These are phyloP conservation scores for Panopea generosa DNA, from an alignment of 2,888 invertebrate genomes.

Conservation along the genomic window DNA sequence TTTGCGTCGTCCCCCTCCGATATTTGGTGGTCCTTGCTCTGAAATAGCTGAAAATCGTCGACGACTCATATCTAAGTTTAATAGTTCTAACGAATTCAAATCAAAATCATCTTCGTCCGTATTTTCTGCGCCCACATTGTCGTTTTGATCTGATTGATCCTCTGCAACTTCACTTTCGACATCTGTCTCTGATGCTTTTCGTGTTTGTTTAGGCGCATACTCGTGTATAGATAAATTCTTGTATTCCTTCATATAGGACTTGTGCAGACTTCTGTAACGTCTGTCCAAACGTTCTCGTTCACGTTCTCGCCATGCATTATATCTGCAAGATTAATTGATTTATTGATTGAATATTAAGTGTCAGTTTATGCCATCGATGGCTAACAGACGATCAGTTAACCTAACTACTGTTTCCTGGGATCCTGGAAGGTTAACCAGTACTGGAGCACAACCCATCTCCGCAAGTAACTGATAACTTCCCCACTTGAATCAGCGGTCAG, in stretches of 20 bases:
- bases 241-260: slow-evolving; percentile 37
- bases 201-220: background rate
- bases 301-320: slow-evolving; percentile 32
- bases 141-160: too few species aligned
- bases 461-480: too few species aligned
- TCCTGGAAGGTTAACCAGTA: too few species aligned
- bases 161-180: too few species aligned
- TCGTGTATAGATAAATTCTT: slow-evolving; percentile 24
- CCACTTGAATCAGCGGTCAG: too few species aligned
- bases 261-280: slow-evolving; percentile 37
- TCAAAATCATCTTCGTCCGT: slow-evolving; percentile 14
- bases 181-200: too few species aligned
- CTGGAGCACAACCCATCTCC: too few species aligned
- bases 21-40: too few species aligned
- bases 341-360: too few species aligned
- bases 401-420: too few species aligned
- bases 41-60: slow-evolving; percentile 7
- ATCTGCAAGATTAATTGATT: slow-evolving; percentile 24
- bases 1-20: background rate
- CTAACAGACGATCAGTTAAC: too few species aligned
- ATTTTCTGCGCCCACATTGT: background rate
- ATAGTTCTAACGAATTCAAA: slow-evolving; percentile 4
- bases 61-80: slow-evolving; percentile 15
- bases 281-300: slow-evolving; percentile 49
- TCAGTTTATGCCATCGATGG: too few species aligned